phyloP scores from a whole-genome alignment of 2,888 invertebrate genomes.

The Coremacera marginata region DNA sequence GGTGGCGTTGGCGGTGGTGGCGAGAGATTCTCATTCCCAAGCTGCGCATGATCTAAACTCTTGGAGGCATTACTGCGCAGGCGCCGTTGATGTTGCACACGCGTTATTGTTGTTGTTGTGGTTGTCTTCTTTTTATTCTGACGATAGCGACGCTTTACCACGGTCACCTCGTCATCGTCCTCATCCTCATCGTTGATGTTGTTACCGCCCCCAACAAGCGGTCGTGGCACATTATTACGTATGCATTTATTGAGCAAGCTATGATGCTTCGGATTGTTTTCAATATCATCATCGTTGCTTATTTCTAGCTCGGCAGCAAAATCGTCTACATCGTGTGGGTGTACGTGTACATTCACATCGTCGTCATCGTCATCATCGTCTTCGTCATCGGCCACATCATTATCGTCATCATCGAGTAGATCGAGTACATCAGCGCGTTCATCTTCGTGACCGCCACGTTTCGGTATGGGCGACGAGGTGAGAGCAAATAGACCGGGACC shows the following conservation, averaged over 20 bases:
- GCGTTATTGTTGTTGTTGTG: slow-evolving; percentile 45
- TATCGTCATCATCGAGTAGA: slow-evolving; percentile 56
- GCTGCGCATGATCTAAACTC: slow-evolving; percentile 55
- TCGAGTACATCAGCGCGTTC: slow-evolving; percentile 45
- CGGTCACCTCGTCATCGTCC: slow-evolving; percentile 55
- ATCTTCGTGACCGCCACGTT: slow-evolving; percentile 49
- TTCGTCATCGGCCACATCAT: slow-evolving; percentile 53
- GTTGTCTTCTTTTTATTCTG: slow-evolving; percentile 62
- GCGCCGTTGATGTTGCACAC: slow-evolving; percentile 62
- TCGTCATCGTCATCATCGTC: slow-evolving; percentile 59
- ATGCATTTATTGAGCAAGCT: slow-evolving; percentile 36
- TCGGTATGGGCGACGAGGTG: slow-evolving; percentile 74
- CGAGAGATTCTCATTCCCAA: slow-evolving; percentile 15
- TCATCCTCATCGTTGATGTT: slow-evolving; percentile 56
- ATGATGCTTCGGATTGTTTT: slow-evolving; percentile 47
- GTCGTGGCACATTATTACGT: slow-evolving; percentile 40
- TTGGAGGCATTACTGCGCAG: slow-evolving; percentile 57
- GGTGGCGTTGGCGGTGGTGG: slow-evolving; percentile 24
- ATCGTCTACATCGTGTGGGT: slow-evolving; percentile 49
- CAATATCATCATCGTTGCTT: slow-evolving; percentile 52
- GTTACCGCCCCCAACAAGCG: slow-evolving; percentile 49
- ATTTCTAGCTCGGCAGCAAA: slow-evolving; percentile 58
- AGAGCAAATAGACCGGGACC: slow-evolving; percentile 81
- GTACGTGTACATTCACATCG: slow-evolving; percentile 47
- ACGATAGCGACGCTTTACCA: slow-evolving; percentile 63